A percentile compares a stretch with the other conserved stretches of the same genome.
phyloP scores from a whole-genome alignment of 2,797 vertebrate genomes.

The Notamacropus eugenii region DNA sequence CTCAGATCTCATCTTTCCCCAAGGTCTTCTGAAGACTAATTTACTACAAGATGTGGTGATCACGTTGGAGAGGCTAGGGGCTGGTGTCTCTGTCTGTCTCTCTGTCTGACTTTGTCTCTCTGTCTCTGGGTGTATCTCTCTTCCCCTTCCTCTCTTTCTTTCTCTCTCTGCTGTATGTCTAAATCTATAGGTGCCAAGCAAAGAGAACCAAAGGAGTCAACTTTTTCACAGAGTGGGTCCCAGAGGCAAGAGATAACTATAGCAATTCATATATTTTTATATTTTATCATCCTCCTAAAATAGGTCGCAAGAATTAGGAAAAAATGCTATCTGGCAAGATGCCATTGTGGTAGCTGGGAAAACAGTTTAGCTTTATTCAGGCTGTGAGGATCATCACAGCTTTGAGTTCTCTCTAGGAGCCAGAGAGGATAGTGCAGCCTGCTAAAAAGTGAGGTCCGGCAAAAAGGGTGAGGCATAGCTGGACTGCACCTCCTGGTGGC shows the following conservation, averaged over 20 bases:
- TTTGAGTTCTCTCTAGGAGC: neutral
- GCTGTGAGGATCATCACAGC: neutral
- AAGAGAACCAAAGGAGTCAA: neutral
- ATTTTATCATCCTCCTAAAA: neutral
- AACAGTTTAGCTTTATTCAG: neutral
- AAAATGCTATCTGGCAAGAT: neutral
- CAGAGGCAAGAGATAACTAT: neutral
- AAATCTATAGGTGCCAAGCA: neutral
- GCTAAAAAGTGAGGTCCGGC: neutral
- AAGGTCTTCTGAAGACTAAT: neutral
- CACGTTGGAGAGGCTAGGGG: neutral
- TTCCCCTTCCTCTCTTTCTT: neutral
- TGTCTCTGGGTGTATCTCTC: neutral
- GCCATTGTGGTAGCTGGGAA: neutral
- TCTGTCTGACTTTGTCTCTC: neutral
- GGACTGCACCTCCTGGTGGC: neutral
- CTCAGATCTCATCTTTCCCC: neutral
- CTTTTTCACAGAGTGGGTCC: neutral
- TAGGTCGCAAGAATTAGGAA: neutral
- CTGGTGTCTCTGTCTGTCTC: neutral
- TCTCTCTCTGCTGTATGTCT: neutral
- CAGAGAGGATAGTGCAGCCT: neutral
- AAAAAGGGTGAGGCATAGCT: neutral
- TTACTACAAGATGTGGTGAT: neutral
- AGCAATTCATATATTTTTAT: no score